These are phyloP conservation scores for Eptesicus fuscus DNA, from an alignment of 2,113 vertebrate genomes.

Conservation along the genomic window DNA sequence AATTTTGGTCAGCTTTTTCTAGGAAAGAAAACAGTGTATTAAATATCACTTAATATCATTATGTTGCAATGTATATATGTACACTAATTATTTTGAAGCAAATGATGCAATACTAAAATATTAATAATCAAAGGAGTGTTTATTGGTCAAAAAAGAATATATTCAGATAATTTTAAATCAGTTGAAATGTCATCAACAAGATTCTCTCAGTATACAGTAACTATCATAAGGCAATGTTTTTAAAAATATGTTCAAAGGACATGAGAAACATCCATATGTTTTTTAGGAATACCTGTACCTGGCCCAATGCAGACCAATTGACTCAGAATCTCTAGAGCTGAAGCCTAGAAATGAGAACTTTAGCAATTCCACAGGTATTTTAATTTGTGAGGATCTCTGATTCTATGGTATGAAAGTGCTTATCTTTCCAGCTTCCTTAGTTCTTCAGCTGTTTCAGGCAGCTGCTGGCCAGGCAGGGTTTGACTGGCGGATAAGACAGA, in stretches of 20 bases:
- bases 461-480: not conserved
- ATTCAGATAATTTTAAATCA: not conserved
- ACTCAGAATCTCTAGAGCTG: not conserved
- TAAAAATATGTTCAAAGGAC: not conserved
- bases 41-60: conserved; percentile 7
- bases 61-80: not conserved
- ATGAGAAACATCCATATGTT: not conserved
- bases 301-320: not conserved
- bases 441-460: not conserved
- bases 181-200: not conserved
- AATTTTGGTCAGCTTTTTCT: conserved; percentile 40
- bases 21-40: conserved; percentile 30
- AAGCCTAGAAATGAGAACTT: not conserved
- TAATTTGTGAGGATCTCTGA: not conserved
- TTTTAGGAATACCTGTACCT: not conserved
- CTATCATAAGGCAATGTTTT: not conserved
- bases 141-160: not conserved
- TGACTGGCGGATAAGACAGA: not conserved
- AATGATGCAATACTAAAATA: not conserved
- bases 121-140: not conserved
- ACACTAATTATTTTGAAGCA: conserved; percentile 13
- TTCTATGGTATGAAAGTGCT: not conserved
- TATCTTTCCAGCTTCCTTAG: not conserved
- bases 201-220: not conserved
- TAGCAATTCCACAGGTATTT: not conserved